A percentile compares a stretch with the other conserved stretches of the same genome.
These are phyloP conservation scores for Andrena bucephala DNA, from an alignment of 2,888 invertebrate species.

Conservation along the genomic window DNA sequence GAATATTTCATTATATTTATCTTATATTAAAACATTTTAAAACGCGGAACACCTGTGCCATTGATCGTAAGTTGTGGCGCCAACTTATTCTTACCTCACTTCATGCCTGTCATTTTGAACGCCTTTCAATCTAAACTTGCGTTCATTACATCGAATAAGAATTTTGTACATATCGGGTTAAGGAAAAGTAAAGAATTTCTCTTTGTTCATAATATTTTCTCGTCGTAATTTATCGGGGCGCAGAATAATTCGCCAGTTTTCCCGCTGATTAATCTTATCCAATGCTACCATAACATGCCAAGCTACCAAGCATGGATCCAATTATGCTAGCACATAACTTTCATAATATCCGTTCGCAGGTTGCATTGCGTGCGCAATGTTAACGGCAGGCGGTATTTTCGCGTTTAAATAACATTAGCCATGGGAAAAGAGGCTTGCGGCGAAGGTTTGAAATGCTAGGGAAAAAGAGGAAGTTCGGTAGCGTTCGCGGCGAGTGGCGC, in stretches of 20 bases:
- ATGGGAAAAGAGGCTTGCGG: neutral
- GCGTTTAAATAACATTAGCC: neutral
- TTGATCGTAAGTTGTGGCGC: no score
- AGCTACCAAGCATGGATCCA: neutral
- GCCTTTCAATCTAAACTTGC: neutral
- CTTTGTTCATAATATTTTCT: neutral
- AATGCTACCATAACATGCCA: no score
- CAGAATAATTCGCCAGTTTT: neutral
- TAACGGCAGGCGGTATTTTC: neutral
- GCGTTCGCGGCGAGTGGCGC: constrained; percentile 49
- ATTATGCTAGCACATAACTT: neutral
- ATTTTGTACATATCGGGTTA: neutral
- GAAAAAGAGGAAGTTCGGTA: constrained; percentile 33
- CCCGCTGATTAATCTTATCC: no score
- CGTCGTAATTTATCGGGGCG: neutral
- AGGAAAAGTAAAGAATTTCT: neutral
- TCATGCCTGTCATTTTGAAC: constrained; percentile 34
- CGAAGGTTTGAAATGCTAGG: constrained; percentile 32
- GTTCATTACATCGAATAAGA: constrained; percentile 2
- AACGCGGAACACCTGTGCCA: no score
- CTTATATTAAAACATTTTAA: no score
- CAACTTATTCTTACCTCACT: constrained; percentile 10
- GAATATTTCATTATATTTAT: no score
- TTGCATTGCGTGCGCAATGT: neutral
- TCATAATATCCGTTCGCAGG: neutral